Conservation (phyloP, 2,113 vertebrate genomes). For the Tachuris rubrigastra region DNA sequence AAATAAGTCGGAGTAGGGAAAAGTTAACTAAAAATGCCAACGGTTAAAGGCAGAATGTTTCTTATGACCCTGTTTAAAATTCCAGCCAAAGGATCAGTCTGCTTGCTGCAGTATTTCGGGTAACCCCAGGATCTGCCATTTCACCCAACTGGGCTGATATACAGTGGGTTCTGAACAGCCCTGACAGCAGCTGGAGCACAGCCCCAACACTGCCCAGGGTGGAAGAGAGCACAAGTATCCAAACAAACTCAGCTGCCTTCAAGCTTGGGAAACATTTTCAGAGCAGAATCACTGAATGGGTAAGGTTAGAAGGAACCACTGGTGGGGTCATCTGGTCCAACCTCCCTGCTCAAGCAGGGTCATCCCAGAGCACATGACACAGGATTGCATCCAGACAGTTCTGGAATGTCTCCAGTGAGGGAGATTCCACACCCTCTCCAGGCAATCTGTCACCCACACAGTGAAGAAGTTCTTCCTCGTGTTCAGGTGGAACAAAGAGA, state of each 20-base stretch:
- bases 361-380: not conserved
- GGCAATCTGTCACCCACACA: not conserved
- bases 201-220: not conserved
- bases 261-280: not conserved
- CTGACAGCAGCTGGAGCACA: not conserved
- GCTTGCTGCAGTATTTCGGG: not conserved
- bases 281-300: not conserved
- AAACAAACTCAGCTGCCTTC: not conserved
- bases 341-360: not conserved
- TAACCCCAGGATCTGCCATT: not conserved
- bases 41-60: not conserved
- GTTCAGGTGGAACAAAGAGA: not conserved
- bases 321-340: not conserved
- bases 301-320: not conserved
- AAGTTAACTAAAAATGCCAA: not conserved
- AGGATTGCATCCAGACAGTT: not conserved
- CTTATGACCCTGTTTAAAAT: not conserved
- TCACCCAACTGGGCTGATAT: not conserved
- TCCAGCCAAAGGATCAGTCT: not conserved
- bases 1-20: not conserved
- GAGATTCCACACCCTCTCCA: not conserved
- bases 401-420: not conserved
- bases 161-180: not conserved
- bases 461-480: not conserved
- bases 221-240: not conserved